phyloP scores from a whole-genome alignment of 1,140 invertebrate species.

The Solenopsis fugax region DNA sequence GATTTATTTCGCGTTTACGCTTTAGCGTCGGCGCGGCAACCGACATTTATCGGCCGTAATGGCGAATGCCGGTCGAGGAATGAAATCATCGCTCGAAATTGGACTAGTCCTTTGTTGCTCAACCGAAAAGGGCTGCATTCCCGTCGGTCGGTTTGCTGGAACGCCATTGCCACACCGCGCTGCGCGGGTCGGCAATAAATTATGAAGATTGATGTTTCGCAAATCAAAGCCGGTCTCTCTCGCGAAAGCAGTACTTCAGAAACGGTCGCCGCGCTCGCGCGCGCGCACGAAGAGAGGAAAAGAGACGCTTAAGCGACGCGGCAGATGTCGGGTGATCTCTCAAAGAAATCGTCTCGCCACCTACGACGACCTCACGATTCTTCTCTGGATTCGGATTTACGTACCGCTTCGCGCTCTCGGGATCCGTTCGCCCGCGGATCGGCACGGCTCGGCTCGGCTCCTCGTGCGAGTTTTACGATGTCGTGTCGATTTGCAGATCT shows the following conservation, averaged over 20 bases:
- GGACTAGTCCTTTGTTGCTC: constrained; percentile 46
- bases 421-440: constrained; percentile 43
- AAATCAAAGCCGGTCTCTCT: constrained; percentile 74
- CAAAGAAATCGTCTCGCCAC: constrained; percentile 76
- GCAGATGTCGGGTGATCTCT: constrained; percentile 45
- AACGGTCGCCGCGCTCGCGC: constrained; percentile 35
- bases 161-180: constrained; percentile 59
- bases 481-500: constrained; percentile 75
- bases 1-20: constrained; percentile 47
- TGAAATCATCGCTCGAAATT: constrained; percentile 65
- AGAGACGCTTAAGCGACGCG: constrained; percentile 46
- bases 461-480: constrained; percentile 73
- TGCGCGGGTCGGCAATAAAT: constrained; percentile 72
- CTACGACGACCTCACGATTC: constrained; percentile 65
- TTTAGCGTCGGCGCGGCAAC: constrained; percentile 34
- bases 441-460: constrained; percentile 33
- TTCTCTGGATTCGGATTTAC: constrained; percentile 71
- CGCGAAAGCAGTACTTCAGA: constrained; percentile 59
- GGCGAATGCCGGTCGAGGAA: constrained; percentile 26
- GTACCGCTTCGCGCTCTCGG: constrained; percentile 6
- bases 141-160: constrained; percentile 49
- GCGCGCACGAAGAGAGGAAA: background rate
- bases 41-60: constrained; percentile 45
- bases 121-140: constrained; percentile 58
- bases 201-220: constrained; percentile 78